These are phyloP conservation scores for Sarcophaga rosellei DNA, from an alignment of 2,888 invertebrate genomes.

Conservation along the genomic window DNA sequence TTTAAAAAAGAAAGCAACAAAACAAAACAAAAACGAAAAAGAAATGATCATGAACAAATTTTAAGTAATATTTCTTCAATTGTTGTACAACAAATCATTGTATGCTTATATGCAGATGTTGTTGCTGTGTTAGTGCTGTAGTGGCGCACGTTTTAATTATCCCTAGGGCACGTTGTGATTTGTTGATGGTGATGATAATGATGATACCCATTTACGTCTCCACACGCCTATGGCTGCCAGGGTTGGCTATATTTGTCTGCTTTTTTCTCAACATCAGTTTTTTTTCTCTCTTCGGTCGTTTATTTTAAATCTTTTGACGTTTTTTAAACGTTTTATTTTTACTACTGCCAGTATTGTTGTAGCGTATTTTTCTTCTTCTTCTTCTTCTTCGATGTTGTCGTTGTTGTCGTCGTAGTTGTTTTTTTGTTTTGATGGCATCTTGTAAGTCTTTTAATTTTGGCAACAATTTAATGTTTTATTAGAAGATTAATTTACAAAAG, in stretches of 20 bases:
- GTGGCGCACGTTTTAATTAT: conserved; percentile 67
- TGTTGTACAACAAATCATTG: conserved; percentile 15
- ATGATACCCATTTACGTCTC: conserved; percentile 35
- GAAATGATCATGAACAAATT: conserved; percentile 27
- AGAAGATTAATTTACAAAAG: conserved; percentile 66
- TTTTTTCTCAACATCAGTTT: conserved; percentile 26
- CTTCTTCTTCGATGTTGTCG: conserved; percentile 1
- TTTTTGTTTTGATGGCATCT: conserved; percentile 53
- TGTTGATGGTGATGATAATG: conserved; percentile 50
- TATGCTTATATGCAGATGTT: neutral
- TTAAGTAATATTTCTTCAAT: conserved; percentile 6
- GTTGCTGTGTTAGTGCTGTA: neutral
- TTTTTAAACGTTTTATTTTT: conserved; percentile 55
- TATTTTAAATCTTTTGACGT: conserved; percentile 60
- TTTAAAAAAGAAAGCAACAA: conserved; percentile 9
- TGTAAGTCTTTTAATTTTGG: conserved; percentile 65
- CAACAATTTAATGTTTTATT: conserved; percentile 64
- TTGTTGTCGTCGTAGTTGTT: neutral
- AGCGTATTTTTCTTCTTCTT: conserved; percentile 38
- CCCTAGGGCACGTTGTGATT: conserved; percentile 67
- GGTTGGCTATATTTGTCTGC: neutral
- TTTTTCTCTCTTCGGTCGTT: conserved; percentile 26
- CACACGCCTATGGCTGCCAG: neutral
- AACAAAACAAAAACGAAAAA: conserved; percentile 7
- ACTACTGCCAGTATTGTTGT: conserved; percentile 19